Percentiles rank a stretch among this genome's conserved stretches.
Evolutionary conservation across 2,888 invertebrate species (phyloP).

Genomic region (Nowickia ferox): DNA sequence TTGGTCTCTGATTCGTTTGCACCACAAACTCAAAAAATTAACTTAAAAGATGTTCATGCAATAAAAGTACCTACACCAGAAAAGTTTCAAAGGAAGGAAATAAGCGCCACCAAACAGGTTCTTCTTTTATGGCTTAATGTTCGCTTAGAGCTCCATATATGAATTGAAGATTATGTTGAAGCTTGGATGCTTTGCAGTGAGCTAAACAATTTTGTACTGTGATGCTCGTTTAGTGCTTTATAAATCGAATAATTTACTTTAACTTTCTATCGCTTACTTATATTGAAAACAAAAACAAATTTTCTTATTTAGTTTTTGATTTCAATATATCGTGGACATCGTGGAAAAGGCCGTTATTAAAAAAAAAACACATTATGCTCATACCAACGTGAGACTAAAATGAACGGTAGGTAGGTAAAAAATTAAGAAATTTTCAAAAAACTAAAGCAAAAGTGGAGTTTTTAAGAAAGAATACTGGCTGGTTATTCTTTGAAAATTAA

Average conservation of each 20-base stretch:
- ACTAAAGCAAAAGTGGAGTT: no score
- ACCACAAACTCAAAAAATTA: slow-evolving; percentile 22
- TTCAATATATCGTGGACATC: no score
- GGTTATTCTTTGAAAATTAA: no score
- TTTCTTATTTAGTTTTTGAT: no score
- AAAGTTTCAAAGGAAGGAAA: slow-evolving; percentile 66
- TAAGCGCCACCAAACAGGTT: slow-evolving; percentile 71
- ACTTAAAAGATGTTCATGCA: not conserved
- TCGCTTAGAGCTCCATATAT: slow-evolving; percentile 36
- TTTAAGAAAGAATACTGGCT: no score
- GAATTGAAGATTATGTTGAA: slow-evolving; percentile 27
- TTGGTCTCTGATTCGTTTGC: slow-evolving; percentile 17
- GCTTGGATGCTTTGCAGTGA: slow-evolving; percentile 19
- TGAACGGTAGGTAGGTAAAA: no score
- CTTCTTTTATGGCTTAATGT: slow-evolving; percentile 36
- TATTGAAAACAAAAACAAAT: no score
- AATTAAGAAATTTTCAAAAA: no score
- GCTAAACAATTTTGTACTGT: slow-evolving; percentile 11
- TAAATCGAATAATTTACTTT: not conserved
- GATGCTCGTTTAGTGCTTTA: slow-evolving; percentile 42
- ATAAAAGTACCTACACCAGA: slow-evolving; percentile 24
- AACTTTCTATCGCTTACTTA: no score
- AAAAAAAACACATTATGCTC: no score
- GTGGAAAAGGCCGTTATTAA: no score
- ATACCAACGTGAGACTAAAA: no score